phyloP scores from a whole-genome alignment of 2,113 vertebrate genomes.

The Hiodon alosoides region DNA sequence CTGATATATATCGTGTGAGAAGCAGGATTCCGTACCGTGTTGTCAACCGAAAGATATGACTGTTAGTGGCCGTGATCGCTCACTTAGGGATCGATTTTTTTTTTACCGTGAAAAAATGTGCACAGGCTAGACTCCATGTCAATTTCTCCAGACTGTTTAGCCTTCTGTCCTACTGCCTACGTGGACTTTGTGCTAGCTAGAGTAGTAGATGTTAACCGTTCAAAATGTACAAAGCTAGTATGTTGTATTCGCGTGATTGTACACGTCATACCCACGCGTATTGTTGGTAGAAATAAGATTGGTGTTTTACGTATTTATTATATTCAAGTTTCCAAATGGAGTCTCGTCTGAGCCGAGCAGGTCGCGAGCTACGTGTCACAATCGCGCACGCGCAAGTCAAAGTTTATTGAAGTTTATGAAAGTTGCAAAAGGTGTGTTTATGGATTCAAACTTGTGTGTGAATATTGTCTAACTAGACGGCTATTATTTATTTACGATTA shows the following conservation, averaged over 20 bases:
- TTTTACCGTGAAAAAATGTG: slow-evolving; percentile 22
- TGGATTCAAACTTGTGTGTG: neutral
- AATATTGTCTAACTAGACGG: neutral
- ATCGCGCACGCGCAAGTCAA: slow-evolving; percentile 52
- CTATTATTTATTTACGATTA: neutral
- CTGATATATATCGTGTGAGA: neutral
- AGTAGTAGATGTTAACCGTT: slow-evolving; percentile 6
- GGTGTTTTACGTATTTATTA: slow-evolving; percentile 5
- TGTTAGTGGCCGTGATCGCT: neutral
- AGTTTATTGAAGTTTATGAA: slow-evolving; percentile 49
- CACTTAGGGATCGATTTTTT: slow-evolving; percentile 16
- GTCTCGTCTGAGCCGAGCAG: slow-evolving; percentile 39
- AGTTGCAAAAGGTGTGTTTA: neutral
- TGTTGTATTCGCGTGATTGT: neutral
- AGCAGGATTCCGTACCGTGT: neutral
- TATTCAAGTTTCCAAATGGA: slow-evolving; percentile 31
- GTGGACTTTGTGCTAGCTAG: slow-evolving; percentile 64
- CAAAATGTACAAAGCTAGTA: neutral
- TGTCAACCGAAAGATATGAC: neutral
- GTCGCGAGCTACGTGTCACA: slow-evolving; percentile 66
- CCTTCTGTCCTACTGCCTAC: slow-evolving; percentile 56
- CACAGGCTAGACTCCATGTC: slow-evolving; percentile 63
- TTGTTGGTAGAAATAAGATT: neutral
- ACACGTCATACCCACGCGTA: neutral
- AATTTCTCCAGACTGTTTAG: slow-evolving; percentile 33